These are phyloP conservation scores for Chironomus riparius DNA, from an alignment of 2,888 invertebrate species.

Conservation along the genomic window DNA sequence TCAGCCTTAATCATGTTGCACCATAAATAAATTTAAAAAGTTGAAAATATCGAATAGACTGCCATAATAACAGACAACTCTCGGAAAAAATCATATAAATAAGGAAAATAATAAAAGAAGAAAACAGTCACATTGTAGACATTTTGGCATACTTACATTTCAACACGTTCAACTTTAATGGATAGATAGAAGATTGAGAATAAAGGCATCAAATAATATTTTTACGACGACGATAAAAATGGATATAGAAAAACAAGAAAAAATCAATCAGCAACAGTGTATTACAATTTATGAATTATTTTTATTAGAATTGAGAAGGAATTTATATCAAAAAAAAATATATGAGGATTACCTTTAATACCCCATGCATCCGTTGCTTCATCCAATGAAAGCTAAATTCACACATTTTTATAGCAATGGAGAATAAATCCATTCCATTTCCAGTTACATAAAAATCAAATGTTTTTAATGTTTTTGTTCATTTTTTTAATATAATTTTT, in stretches of 20 bases:
- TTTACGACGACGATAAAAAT: too few relatives aligned
- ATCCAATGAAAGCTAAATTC: constrained; percentile 4
- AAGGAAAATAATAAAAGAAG: too few relatives aligned
- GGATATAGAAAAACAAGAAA: neutral
- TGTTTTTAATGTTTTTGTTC: too few relatives aligned
- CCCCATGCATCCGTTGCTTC: constrained; percentile 5
- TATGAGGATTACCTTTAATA: neutral
- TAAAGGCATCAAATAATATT: neutral
- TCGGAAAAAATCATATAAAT: too few relatives aligned
- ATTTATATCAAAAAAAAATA: neutral
- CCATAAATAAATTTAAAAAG: too few relatives aligned
- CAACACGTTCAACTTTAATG: constrained; percentile 73
- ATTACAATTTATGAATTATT: too few relatives aligned
- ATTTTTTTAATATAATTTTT: too few relatives aligned
- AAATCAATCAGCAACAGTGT: neutral
- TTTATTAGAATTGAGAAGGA: neutral
- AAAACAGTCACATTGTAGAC: neutral
- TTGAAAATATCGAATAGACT: too few relatives aligned
- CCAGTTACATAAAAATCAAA: too few relatives aligned
- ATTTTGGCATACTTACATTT: constrained; percentile 64
- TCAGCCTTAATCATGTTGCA: too few relatives aligned
- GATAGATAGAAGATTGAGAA: neutral
- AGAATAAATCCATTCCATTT: too few relatives aligned
- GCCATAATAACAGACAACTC: too few relatives aligned
- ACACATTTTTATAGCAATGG: neutral